Percentiles rank a stretch among this genome's conserved stretches.
Conservation (phyloP, 2,888 invertebrate genomes). For the Pseudococcus viburni region DNA sequence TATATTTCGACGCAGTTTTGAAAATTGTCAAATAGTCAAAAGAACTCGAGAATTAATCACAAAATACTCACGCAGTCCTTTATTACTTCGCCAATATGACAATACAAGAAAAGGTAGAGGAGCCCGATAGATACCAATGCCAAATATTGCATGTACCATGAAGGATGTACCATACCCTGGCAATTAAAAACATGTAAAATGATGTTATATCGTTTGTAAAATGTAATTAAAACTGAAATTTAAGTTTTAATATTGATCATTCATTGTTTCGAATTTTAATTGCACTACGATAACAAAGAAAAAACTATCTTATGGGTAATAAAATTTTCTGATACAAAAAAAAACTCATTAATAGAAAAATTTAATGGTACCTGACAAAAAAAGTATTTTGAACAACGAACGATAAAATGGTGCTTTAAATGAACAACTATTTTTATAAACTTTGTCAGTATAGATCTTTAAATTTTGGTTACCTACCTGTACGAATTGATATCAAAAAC, state of each 20-base stretch:
- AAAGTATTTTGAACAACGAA: neutral
- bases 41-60: neutral
- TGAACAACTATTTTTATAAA: neutral
- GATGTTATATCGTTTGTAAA: neutral
- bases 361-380: neutral
- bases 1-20: too few species aligned
- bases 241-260: neutral
- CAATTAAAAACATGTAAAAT: neutral
- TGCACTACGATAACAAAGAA: neutral
- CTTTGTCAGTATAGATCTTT: neutral
- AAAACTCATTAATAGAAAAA: neutral
- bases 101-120: neutral
- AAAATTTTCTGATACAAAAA: neutral
- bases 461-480: neutral
- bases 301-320: neutral
- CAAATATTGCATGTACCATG: constrained; percentile 15
- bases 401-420: neutral
- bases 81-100: neutral
- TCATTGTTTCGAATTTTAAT: neutral
- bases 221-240: neutral
- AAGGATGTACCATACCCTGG: constrained; percentile 42
- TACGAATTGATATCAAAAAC: neutral
- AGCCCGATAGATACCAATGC: neutral
- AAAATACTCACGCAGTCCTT: constrained; percentile 15
- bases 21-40: neutral